phyloP scores from a whole-genome alignment of 2,888 invertebrate species.

The Aquatica leii region DNA sequence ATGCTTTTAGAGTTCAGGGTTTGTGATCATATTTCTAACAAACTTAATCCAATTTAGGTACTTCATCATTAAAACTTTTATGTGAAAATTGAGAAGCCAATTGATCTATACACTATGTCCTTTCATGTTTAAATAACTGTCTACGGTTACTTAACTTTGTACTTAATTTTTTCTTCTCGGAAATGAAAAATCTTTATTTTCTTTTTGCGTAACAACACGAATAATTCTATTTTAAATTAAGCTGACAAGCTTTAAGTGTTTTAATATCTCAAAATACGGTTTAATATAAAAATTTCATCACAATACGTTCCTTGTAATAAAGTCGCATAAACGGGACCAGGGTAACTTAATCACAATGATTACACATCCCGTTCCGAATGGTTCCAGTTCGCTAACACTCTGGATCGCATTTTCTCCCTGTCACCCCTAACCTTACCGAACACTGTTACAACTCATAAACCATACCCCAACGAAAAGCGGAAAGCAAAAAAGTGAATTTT shows the following conservation, averaged over 20 bases:
- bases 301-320: slow-evolving; percentile 35
- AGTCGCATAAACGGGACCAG: slow-evolving; percentile 34
- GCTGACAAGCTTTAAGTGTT: slow-evolving; percentile 29
- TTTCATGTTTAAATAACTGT: background rate
- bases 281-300: slow-evolving; percentile 38
- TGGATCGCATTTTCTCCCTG: slow-evolving; percentile 21
- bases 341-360: slow-evolving; percentile 38
- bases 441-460: slow-evolving; percentile 36
- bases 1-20: background rate
- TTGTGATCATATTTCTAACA: slow-evolving; percentile 7
- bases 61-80: slow-evolving; percentile 13
- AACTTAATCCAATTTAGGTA: slow-evolving; percentile 6
- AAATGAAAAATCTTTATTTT: no score
- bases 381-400: slow-evolving; percentile 24
- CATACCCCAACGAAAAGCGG: slow-evolving; percentile 30
- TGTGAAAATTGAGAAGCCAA: slow-evolving; percentile 10
- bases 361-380: slow-evolving; percentile 33
- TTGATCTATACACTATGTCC: slow-evolving; percentile 4
- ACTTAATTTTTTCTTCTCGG: no score
- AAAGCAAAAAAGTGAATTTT: slow-evolving; percentile 43
- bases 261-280: slow-evolving; percentile 35
- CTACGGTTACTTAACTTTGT: background rate
- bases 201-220: background rate
- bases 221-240: slow-evolving; percentile 18
- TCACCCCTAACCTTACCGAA: slow-evolving; percentile 24